Evolutionary conservation across 2,113 vertebrate genomes (phyloP).

Genomic region (Phaethornis superciliosus): DNA sequence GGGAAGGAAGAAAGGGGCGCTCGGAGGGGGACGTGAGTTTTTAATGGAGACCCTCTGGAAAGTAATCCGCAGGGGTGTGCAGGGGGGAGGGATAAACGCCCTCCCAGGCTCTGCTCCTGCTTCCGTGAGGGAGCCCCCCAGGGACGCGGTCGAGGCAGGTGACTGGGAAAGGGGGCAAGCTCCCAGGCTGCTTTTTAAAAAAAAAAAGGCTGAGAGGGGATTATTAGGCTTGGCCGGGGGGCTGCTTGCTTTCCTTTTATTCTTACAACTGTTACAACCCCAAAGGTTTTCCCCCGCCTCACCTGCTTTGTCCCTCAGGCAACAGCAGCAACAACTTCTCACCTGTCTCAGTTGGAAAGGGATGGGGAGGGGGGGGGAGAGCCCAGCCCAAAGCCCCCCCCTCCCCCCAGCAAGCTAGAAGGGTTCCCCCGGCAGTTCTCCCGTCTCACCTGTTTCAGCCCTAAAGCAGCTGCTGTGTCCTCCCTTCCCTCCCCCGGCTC

Average conservation of each 20-base stretch:
- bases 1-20: background rate
- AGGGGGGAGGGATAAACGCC: background rate
- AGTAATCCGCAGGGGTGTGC: background rate
- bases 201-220: background rate
- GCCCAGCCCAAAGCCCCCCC: background rate
- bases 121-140: background rate
- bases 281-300: background rate
- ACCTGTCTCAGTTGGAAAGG: constrained; percentile 22
- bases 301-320: constrained; percentile 30
- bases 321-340: constrained; percentile 52
- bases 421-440: constrained; percentile 19
- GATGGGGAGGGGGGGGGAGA: rapidly evolving
- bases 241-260: background rate
- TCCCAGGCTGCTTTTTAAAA: background rate
- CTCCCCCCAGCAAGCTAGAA: background rate
- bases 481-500: constrained; percentile 19
- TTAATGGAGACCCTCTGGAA: constrained; percentile 14
- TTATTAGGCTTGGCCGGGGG: background rate
- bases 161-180: background rate
- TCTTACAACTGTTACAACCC: background rate
- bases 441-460: constrained; percentile 62
- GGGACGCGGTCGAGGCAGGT: constrained; percentile 13
- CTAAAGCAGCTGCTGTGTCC: constrained; percentile 16
- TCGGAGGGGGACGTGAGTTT: background rate
- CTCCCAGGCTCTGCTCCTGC: background rate